Conservation (phyloP, 2,888 invertebrate species). For the Rhagonycha lutea region DNA sequence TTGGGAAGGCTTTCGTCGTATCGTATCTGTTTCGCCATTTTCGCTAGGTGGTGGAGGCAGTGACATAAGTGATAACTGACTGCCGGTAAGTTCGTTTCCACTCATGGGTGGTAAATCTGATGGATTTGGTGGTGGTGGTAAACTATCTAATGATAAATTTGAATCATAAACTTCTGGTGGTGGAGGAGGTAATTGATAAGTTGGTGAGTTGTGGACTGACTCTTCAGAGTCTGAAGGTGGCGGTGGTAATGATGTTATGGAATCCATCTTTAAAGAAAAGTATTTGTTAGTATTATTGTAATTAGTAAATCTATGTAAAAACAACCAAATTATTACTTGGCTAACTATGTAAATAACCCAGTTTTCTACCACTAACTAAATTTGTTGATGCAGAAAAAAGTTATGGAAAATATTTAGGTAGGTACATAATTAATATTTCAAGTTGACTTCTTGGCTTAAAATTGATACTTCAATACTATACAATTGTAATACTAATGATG, state of each 20-base stretch:
- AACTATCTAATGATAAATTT: constrained; percentile 77
- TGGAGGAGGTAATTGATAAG: constrained; percentile 69
- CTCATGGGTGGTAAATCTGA: constrained; percentile 59
- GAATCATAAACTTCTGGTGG: constrained; percentile 77
- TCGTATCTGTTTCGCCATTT: constrained; percentile 51
- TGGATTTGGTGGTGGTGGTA: constrained; percentile 78
- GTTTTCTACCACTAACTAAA: too few species aligned
- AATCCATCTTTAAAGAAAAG: constrained; percentile 56
- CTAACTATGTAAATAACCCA: neutral
- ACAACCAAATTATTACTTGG: neutral
- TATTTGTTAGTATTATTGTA: neutral
- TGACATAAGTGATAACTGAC: constrained; percentile 70
- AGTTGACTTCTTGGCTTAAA: too few species aligned
- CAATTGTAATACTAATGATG: too few species aligned
- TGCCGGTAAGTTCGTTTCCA: constrained; percentile 66
- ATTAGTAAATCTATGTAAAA: neutral
- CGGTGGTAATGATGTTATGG: constrained; percentile 59
- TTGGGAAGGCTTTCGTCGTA: constrained; percentile 54
- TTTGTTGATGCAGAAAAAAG: neutral
- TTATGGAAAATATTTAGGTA: too few species aligned
- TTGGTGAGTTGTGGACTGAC: constrained; percentile 53
- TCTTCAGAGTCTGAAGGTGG: constrained; percentile 56
- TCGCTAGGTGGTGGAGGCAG: constrained; percentile 70
- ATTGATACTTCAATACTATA: too few species aligned
- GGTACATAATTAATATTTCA: too few species aligned